These are phyloP conservation scores for Nasonovia ribisnigri DNA, from an alignment of 2,888 invertebrate species.

Conservation along the genomic window DNA sequence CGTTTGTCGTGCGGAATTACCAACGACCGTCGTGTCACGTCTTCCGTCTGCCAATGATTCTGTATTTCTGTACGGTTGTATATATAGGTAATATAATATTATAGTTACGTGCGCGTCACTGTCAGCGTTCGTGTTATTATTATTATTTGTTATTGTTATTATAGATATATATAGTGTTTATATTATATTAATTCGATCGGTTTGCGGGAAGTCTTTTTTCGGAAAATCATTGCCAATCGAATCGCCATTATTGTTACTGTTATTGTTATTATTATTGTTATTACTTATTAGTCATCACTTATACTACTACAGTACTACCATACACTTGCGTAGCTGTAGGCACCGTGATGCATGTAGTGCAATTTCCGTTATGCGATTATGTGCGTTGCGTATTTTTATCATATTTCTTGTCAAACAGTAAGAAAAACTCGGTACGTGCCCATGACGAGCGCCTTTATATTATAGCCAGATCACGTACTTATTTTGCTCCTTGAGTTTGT, in stretches of 20 bases:
- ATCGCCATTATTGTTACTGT: background rate
- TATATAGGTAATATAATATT: background rate
- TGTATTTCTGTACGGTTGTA: background rate
- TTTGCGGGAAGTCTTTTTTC: background rate
- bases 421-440: background rate
- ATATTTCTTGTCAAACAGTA: background rate
- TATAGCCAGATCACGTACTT: background rate
- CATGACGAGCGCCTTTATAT: background rate
- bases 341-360: background rate
- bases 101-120: background rate
- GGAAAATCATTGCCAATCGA: background rate
- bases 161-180: background rate
- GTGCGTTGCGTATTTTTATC: background rate
- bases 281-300: background rate
- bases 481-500: background rate
- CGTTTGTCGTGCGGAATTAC: background rate
- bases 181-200: background rate
- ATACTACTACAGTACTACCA: background rate
- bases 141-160: background rate
- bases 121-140: background rate
- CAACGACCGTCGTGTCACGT: constrained; percentile 12
- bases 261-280: background rate
- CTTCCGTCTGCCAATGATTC: background rate
- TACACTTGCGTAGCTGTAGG: background rate
- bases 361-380: background rate